Conservation (phyloP, 2,797 vertebrate species). For the Artibeus lituratus region DNA sequence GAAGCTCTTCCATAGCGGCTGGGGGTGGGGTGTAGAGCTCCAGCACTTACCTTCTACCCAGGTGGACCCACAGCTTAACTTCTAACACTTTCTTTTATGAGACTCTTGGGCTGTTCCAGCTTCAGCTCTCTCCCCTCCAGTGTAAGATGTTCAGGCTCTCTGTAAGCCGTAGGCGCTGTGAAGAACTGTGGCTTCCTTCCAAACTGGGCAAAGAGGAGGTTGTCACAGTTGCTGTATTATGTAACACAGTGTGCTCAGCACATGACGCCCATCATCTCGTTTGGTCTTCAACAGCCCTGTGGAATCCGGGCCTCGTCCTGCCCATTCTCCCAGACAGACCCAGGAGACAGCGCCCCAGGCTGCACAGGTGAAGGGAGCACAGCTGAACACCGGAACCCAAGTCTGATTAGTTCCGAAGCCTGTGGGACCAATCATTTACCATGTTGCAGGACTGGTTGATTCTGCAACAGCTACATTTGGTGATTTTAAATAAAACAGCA, state of each 20-base stretch:
- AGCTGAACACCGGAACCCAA: neutral
- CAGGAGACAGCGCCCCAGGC: neutral
- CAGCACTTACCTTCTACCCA: neutral
- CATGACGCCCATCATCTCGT: fast-evolving
- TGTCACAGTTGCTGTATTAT: neutral
- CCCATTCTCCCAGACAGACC: neutral
- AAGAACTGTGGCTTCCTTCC: neutral
- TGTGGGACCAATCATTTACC: neutral
- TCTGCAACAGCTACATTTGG: neutral
- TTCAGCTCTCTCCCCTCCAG: neutral
- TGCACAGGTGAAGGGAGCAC: neutral
- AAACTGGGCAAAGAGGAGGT: neutral
- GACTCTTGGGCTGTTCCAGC: neutral
- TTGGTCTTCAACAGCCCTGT: neutral
- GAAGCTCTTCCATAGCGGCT: neutral
- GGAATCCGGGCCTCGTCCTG: neutral
- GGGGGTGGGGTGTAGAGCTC: neutral
- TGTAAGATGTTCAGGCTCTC: neutral
- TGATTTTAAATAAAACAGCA: neutral
- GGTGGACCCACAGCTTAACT: neutral
- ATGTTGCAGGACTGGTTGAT: neutral
- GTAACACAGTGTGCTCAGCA: neutral
- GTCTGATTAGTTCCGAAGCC: neutral
- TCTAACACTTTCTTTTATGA: neutral
- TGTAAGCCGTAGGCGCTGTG: neutral